Conservation (phyloP, 2,888 invertebrate species). For the Cheilosia vernalis region DNA sequence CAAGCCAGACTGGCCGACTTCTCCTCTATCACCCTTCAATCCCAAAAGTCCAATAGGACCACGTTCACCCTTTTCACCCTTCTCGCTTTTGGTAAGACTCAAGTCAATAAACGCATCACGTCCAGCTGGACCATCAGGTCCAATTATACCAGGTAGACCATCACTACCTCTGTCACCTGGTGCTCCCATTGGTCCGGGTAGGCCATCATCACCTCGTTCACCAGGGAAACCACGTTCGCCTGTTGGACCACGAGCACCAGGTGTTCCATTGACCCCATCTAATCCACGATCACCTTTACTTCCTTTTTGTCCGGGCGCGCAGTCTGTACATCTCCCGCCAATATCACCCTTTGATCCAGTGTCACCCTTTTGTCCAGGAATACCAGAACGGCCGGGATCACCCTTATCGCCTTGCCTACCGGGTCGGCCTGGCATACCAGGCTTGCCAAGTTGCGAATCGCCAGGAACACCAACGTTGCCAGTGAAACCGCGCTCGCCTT, state of each 20-base stretch:
- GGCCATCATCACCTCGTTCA: conserved; percentile 88
- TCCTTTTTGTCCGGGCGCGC: conserved; percentile 90
- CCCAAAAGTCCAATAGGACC: conserved; percentile 88
- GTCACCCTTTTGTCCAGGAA: conserved; percentile 86
- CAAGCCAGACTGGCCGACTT: conserved; percentile 87
- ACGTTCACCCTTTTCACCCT: conserved; percentile 88
- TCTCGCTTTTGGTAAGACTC: conserved; percentile 85
- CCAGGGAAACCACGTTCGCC: conserved; percentile 89
- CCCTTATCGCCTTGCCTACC: conserved; percentile 89
- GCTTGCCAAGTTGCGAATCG: conserved; percentile 90
- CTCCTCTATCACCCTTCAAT: conserved; percentile 88
- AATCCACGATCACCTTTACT: conserved; percentile 90
- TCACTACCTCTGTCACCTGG: conserved; percentile 82
- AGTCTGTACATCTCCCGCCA: conserved; percentile 91
- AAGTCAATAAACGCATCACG: conserved; percentile 85
- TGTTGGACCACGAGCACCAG: conserved; percentile 89
- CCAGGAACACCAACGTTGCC: conserved; percentile 91
- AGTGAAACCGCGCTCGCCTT: conserved; percentile 91
- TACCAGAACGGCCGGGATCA: conserved; percentile 87
- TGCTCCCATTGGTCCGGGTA: conserved; percentile 85
- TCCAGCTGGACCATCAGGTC: conserved; percentile 88
- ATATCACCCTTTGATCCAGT: conserved; percentile 91
- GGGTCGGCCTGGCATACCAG: conserved; percentile 88
- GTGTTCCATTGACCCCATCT: conserved; percentile 87
- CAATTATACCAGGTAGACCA: conserved; percentile 86